These are phyloP conservation scores for Spialia ferax DNA, from an alignment of 2,888 invertebrate species.

Conservation along the genomic window DNA sequence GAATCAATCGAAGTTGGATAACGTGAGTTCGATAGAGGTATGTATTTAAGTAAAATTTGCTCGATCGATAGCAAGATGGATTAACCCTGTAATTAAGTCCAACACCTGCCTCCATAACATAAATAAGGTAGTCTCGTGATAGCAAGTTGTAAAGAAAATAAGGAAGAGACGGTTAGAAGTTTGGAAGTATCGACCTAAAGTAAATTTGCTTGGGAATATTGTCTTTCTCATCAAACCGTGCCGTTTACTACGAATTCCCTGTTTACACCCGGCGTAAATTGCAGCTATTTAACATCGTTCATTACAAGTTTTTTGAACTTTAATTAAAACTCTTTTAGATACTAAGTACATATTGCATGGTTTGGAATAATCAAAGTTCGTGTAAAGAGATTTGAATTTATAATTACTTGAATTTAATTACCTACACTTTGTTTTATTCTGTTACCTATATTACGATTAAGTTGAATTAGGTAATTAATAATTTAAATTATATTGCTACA, in stretches of 20 bases:
- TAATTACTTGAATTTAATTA: too few relatives aligned
- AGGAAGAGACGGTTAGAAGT: not conserved
- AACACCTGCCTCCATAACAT: conserved; percentile 10
- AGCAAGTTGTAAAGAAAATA: conserved; percentile 8
- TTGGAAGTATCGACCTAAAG: not conserved
- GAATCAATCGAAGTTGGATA: not conserved
- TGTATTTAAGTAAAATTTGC: not conserved
- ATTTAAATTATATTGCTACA: too few relatives aligned
- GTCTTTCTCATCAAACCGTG: not conserved
- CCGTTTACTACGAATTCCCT: not conserved
- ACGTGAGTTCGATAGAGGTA: not conserved
- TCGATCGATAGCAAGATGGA: not conserved
- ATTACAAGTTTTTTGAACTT: too few relatives aligned
- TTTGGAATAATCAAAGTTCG: too few relatives aligned
- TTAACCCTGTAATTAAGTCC: not conserved
- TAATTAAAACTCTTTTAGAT: too few relatives aligned
- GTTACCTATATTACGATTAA: too few relatives aligned
- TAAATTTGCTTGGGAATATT: not conserved
- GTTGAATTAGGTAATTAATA: too few relatives aligned
- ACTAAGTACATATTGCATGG: too few relatives aligned
- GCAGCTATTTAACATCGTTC: too few relatives aligned
- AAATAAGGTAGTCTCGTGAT: not conserved
- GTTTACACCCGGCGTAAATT: not conserved
- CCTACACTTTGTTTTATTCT: too few relatives aligned
- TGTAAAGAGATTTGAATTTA: too few relatives aligned